Evolutionary conservation across 2,797 vertebrate genomes (phyloP), one percentile per base, ranked within the genome.

Genomic region (Hylomyscus alleni): DNA sequence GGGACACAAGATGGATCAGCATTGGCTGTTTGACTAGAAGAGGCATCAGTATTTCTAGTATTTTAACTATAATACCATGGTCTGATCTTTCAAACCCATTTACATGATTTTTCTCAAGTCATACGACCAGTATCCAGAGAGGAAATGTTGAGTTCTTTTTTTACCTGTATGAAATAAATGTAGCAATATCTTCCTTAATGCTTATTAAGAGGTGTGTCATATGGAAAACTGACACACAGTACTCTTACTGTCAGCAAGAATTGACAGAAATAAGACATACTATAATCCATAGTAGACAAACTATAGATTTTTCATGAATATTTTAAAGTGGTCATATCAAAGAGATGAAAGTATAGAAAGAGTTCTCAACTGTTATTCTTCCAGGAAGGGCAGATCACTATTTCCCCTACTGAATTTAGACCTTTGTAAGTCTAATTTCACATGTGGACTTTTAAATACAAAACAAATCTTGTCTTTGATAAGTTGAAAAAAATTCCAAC

Each of bases 61-160:
- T 98, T 98, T 97, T 95, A 97, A 96, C 95, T 97, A 83, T 96
- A 92, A 73, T 98, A 96, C 2, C 3, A 34, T 82, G 83, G 86
- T 89, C 94, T 97, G 97, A 98, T 98, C 97, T 97, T 98, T 96
- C 97, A 98, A 98, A 93, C 95, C 89, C 76, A 95, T 98, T 98
- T 94, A 90, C 97, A 98, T 98, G 96, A 98, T 98, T 95, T 20
- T 0, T 96, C 86, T 98, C 95, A 88, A 97, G 97, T 97, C 91
- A 95, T 80, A 93, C 97, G 90, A 97, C 93, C 83, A 31, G 37
- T 44, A 19, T 90, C 95, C 65, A 83, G 90, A 97, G 98, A 97
- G 97, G 97, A 93, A 60, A 97, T 67, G 0, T 0, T 84, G 60
- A 97, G 93, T 97, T 97, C 76, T 47, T 80, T 98, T 98, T 95